These are phyloP conservation scores for Frankliniella intonsa DNA, from an alignment of 2,888 invertebrate species.

Conservation along the genomic window DNA sequence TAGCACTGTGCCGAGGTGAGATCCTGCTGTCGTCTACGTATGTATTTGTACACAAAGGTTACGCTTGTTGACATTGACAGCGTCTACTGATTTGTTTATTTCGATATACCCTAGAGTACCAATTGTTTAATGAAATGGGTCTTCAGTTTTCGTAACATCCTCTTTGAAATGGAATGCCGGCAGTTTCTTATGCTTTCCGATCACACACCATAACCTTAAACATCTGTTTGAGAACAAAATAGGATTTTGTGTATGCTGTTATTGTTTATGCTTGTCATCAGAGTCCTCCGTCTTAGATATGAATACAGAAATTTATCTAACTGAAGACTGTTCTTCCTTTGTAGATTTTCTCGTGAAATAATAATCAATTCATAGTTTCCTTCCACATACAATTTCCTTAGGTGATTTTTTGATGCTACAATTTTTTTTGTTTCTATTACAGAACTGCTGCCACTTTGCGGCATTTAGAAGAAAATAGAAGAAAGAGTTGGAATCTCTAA, in stretches of 20 bases:
- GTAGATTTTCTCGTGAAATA: neutral
- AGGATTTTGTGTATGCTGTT: neutral
- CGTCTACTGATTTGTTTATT: conserved; percentile 14
- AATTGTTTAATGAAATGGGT: too few species aligned
- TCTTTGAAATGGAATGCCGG: neutral
- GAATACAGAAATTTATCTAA: neutral
- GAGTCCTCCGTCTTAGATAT: too few species aligned
- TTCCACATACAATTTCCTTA: neutral
- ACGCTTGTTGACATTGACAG: conserved; percentile 17
- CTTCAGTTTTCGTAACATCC: too few species aligned
- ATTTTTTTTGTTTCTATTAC: neutral
- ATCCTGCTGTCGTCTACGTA: conserved; percentile 6
- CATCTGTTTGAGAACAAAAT: neutral
- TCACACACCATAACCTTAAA: conserved; percentile 8
- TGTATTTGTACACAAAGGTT: conserved; percentile 25
- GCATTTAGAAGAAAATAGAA: neutral
- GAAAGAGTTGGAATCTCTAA: neutral
- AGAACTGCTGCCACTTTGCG: neutral
- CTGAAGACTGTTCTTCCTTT: neutral
- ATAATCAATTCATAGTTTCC: neutral
- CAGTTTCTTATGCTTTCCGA: neutral
- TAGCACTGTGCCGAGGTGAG: neutral
- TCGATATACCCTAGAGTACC: neutral
- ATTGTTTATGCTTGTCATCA: too few species aligned
- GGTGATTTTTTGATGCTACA: neutral